These are phyloP conservation scores for Equus przewalskii DNA, from an alignment of 2,113 vertebrate genomes.

Conservation along the genomic window DNA sequence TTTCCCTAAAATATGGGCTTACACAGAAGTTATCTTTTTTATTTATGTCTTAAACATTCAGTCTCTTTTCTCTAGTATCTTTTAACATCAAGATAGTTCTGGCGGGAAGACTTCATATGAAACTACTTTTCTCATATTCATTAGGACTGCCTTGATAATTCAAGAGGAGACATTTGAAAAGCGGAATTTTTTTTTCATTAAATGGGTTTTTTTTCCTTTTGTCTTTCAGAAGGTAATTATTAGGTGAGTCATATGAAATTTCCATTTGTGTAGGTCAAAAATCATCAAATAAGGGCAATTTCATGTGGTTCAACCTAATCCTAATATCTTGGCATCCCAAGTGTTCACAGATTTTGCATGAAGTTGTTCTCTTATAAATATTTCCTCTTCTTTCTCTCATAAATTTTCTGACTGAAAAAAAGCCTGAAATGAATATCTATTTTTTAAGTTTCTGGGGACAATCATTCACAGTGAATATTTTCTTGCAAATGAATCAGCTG, in stretches of 20 bases:
- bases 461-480: background rate
- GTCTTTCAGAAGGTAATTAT: conserved; percentile 6
- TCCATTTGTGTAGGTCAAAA: background rate
- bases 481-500: conserved; percentile 27
- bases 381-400: background rate
- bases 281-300: background rate
- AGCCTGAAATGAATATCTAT: background rate
- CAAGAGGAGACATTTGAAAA: background rate
- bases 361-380: background rate
- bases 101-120: background rate
- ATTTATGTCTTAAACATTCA: background rate
- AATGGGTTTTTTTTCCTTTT: background rate
- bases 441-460: background rate
- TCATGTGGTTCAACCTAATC: background rate
- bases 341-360: background rate
- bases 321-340: background rate
- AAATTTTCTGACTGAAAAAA: background rate
- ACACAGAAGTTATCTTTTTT: background rate
- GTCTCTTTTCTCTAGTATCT: background rate
- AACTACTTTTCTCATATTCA: background rate
- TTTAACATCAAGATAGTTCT: background rate
- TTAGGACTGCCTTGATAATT: background rate
- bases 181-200: background rate
- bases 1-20: background rate
- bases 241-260: background rate